Percentiles rank a stretch among this genome's conserved stretches.
Evolutionary conservation across 2,797 vertebrate species (phyloP).

Genomic region (Sebastes cheni): DNA sequence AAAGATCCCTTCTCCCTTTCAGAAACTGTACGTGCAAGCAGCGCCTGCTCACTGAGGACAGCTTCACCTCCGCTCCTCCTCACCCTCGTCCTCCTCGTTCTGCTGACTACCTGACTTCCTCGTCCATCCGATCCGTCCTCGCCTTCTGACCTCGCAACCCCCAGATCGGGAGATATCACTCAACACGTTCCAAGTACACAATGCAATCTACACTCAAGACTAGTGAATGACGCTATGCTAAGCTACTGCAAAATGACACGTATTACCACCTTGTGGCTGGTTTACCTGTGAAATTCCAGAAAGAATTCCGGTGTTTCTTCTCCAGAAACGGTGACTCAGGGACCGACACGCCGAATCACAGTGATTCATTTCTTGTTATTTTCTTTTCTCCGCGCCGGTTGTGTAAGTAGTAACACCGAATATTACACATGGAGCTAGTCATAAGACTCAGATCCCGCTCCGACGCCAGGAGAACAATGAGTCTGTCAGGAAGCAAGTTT

Average conservation of each 20-base stretch:
- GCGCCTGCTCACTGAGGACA: conserved; percentile 22
- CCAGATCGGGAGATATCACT: background rate
- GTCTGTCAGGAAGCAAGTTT: conserved; percentile 17
- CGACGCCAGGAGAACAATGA: conserved; percentile 37
- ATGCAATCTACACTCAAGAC: conserved; percentile 25
- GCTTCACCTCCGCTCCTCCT: conserved; percentile 48
- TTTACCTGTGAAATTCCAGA: conserved; percentile 38
- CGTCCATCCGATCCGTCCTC: background rate
- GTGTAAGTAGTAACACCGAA: conserved; percentile 24
- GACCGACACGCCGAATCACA: conserved; percentile 28
- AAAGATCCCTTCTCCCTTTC: conserved; percentile 8
- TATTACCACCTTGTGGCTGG: conserved; percentile 1
- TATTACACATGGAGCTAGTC: conserved; percentile 10
- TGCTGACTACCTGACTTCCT: conserved; percentile 65
- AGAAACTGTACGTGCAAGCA: conserved; percentile 47
- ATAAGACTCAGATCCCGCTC: background rate
- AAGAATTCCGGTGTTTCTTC: conserved; percentile 6
- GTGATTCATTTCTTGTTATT: conserved; percentile 44
- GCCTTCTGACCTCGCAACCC: background rate
- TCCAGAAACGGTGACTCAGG: conserved; percentile 51
- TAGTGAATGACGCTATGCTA: conserved; percentile 22
- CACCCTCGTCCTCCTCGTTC: conserved; percentile 52
- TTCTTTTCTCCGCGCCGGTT: conserved; percentile 24
- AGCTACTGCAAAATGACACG: conserved; percentile 28
- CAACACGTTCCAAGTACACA: conserved; percentile 7